A percentile compares a stretch with the other conserved stretches of the same genome.
Conservation (phyloP, 2,888 invertebrate species). For the Eueremaeus valkanovi region DNA sequence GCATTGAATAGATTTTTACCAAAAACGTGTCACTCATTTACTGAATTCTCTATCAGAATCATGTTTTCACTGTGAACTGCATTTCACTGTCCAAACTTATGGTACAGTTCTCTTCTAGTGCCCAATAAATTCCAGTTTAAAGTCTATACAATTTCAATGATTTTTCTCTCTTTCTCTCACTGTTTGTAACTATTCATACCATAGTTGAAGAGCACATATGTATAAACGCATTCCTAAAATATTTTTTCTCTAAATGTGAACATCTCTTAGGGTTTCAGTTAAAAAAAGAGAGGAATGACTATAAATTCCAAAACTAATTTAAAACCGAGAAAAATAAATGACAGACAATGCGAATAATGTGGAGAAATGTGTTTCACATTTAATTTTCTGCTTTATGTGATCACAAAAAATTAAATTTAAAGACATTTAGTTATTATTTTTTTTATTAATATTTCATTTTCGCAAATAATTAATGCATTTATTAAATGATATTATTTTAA, state of each 20-base stretch:
- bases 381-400: too few relatives aligned
- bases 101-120: neutral
- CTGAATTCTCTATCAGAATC: neutral
- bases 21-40: conserved; percentile 33
- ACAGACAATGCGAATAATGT: neutral
- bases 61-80: conserved; percentile 8
- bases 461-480: too few relatives aligned
- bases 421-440: too few relatives aligned
- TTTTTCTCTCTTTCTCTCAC: conserved; percentile 17
- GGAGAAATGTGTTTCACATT: too few relatives aligned
- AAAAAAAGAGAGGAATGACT: neutral
- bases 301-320: conserved; percentile 33
- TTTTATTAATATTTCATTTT: too few relatives aligned
- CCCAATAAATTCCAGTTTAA: conserved; percentile 11
- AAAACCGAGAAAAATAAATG: neutral
- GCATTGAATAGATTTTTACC: conserved; percentile 15
- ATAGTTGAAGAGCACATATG: neutral
- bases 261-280: conserved; percentile 6
- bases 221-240: conserved; percentile 23
- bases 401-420: too few relatives aligned
- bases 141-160: neutral
- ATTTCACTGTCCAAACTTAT: conserved; percentile 1
- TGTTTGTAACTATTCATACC: neutral
- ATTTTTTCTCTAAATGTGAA: conserved; percentile 15
- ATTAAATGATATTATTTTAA: too few relatives aligned